phyloP scores from a whole-genome alignment of 2,888 invertebrate species.

The Tethea ocularis region DNA sequence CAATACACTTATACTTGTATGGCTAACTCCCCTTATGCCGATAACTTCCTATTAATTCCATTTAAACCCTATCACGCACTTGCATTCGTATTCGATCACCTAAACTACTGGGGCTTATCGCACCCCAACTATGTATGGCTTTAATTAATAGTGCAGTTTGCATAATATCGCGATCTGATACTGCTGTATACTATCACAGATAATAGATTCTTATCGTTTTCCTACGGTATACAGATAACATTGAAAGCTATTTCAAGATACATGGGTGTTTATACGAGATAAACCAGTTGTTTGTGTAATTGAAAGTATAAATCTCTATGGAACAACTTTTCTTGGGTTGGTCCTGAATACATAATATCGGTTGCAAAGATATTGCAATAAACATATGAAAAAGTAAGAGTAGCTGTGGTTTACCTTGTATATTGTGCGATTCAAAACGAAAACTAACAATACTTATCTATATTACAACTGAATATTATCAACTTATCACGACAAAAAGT shows the following conservation, averaged over 20 bases:
- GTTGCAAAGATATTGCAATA: background rate
- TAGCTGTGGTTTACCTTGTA: background rate
- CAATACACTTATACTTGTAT: background rate
- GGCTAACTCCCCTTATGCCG: background rate
- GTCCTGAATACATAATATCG: background rate
- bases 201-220: background rate
- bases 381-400: background rate
- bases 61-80: background rate
- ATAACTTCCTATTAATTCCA: background rate
- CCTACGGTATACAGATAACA: constrained; percentile 10
- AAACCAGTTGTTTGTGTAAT: background rate
- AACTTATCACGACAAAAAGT: background rate
- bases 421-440: background rate
- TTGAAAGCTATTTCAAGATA: constrained; percentile 15
- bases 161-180: constrained; percentile 5
- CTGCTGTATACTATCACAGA: background rate
- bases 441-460: too few species aligned
- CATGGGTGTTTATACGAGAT: background rate
- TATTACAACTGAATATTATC: background rate
- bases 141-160: constrained; percentile 4
- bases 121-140: constrained; percentile 1
- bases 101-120: background rate
- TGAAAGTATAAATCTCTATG: background rate
- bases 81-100: background rate
- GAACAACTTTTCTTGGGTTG: background rate